Conservation (phyloP, 2,113 vertebrate species). For the Ammodytes dubius region DNA sequence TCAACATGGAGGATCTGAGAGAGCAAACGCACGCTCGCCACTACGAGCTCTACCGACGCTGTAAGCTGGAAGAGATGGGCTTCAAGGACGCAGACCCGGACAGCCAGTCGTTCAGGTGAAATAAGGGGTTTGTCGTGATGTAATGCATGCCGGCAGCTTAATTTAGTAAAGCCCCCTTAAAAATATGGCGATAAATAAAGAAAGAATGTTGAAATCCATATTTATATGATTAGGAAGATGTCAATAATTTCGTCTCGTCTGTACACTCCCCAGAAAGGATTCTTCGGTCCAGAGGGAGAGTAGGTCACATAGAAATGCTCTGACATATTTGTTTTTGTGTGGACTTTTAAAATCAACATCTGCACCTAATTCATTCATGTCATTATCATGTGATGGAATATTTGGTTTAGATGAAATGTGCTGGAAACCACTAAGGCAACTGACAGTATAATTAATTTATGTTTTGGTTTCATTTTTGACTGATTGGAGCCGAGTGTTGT, state of each 20-base stretch:
- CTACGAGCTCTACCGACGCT: conserved; percentile 96
- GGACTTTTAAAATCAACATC: no score
- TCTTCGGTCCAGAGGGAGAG: neutral
- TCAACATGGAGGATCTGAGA: conserved; percentile 96
- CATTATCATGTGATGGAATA: neutral
- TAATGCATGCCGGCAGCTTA: conserved; percentile 28
- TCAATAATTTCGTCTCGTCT: neutral
- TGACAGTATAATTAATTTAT: neutral
- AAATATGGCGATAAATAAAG: neutral
- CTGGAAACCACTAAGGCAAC: neutral
- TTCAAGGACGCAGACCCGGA: conserved; percentile 95
- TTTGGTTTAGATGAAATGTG: neutral
- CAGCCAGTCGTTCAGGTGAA: conserved; percentile 94
- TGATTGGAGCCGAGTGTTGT: neutral
- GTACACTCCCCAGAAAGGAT: neutral
- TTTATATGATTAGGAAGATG: neutral
- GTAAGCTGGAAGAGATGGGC: conserved; percentile 97
- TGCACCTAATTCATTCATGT: neutral
- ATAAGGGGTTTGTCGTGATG: conserved; percentile 5
- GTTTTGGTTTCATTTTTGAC: conserved; percentile 1
- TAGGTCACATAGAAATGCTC: neutral
- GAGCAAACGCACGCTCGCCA: conserved; percentile 96
- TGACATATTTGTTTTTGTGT: neutral
- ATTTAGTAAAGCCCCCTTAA: neutral
- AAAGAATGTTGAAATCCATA: neutral